Percentiles rank a stretch among this genome's conserved stretches.
Conservation (phyloP, 2,888 invertebrate species). For the Cheilosia vulpina region DNA sequence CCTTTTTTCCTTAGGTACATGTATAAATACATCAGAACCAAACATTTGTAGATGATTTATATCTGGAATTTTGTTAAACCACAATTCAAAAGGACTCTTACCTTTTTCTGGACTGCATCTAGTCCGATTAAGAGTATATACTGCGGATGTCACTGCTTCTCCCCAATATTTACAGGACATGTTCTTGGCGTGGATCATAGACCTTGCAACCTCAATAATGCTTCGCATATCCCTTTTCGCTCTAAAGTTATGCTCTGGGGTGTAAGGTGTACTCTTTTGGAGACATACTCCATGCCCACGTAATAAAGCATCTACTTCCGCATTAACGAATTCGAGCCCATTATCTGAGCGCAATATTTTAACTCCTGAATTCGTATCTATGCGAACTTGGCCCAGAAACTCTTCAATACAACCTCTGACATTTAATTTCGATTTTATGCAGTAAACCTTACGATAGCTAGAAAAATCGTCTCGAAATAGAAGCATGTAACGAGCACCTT, state of each 20-base stretch:
- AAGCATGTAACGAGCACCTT: conserved; percentile 16
- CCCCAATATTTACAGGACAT: conserved; percentile 78
- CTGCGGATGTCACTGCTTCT: conserved; percentile 37
- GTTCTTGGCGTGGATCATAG: conserved; percentile 60
- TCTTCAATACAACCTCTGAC: conserved; percentile 9
- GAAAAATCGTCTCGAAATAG: conserved; percentile 11
- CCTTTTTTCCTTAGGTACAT: conserved; percentile 77
- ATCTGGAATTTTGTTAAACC: background rate
- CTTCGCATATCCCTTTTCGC: conserved; percentile 79
- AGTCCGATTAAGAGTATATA: conserved; percentile 25
- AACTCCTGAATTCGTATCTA: background rate
- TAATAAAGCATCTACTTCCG: conserved; percentile 8
- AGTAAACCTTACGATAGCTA: conserved; percentile 1
- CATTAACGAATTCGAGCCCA: conserved; percentile 29
- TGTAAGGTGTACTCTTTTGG: conserved; percentile 77
- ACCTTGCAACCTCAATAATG: conserved; percentile 78
- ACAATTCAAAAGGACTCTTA: conserved; percentile 19
- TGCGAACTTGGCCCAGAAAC: background rate
- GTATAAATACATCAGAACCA: conserved; percentile 79
- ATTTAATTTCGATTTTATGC: conserved; percentile 19
- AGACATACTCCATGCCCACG: conserved; percentile 59
- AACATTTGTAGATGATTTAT: background rate
- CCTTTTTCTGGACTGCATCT: conserved; percentile 17
- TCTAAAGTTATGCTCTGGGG: conserved; percentile 80
- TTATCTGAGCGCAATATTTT: conserved; percentile 26